Base-by-base conservation (phyloP, 2,113 vertebrate species). In the Eurypyga helias region DNA sequence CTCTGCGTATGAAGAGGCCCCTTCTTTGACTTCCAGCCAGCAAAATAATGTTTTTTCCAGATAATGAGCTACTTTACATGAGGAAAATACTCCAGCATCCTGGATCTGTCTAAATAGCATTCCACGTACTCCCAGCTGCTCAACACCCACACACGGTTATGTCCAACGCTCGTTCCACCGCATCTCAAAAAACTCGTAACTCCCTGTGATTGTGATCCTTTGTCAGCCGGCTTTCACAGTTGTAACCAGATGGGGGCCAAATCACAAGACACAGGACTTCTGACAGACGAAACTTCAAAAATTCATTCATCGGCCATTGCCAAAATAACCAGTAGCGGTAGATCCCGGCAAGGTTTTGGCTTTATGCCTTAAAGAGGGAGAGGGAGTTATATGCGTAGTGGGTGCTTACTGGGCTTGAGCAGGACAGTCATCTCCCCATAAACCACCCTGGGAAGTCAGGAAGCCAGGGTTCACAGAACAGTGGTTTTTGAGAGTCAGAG, bases 11-110 rank as follows among this genome's bases (percentile, higher is more conserved):
- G 36, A 96, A 88, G 80, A 96, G 86, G 96, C 91, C 73, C 34
- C 95, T 97, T 96, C 80, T 91, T 93, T 97, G 95, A 97, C 87
- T 96, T 86, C 25, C 71, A 77, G 96, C 97, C 97, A 97, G 92
- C 58, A 65, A 86, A 96, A 96, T 85, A 81, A 92, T 92, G 86
- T 43, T 93, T 96, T 94, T 93, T 96, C 97, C 95, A 93, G 90
- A 93, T 87, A 97, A 96, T 72, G 89, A 92, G 76, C 89, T 66
- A 52, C 72, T 97, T 96, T 90, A 92, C 94, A 91, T 77, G 87
- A 96, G 83, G 76, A 73, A 83, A 97, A 94, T 13, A 26, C 89
- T 90, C 90, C 8, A 38, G 78, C 23, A 31, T 87, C 65, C 94
- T 97, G 96, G 97, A 96, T 73, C 84, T 92, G 87, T 71, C 87